These are phyloP conservation scores for Microcebus lehilahytsara DNA, from an alignment of 2,113 vertebrate species.

Conservation along the genomic window DNA sequence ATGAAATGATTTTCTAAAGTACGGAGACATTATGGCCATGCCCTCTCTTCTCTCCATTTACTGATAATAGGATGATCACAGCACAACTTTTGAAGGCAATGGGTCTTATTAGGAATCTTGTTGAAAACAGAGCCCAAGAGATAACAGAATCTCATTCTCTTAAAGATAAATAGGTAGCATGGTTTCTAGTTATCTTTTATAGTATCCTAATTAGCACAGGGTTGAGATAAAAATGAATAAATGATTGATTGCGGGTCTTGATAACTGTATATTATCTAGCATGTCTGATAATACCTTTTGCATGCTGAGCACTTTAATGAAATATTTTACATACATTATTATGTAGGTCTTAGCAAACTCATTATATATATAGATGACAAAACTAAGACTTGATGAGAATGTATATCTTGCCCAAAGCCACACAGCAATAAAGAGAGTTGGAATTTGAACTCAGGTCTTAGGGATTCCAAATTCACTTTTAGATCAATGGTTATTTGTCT, in stretches of 20 bases:
- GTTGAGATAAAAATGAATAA: constrained; percentile 24
- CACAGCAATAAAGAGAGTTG: background rate
- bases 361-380: background rate
- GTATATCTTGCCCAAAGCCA: background rate
- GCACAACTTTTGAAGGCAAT: background rate
- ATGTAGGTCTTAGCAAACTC: background rate
- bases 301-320: background rate
- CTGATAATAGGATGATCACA: background rate
- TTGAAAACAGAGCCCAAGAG: background rate
- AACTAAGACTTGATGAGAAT: background rate
- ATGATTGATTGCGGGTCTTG: background rate
- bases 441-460: constrained; percentile 22
- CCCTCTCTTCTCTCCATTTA: background rate
- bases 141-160: background rate
- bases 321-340: background rate
- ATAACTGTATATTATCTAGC: background rate
- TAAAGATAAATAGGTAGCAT: background rate
- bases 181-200: constrained; percentile 10
- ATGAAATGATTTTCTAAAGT: background rate
- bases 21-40: background rate
- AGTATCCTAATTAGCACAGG: background rate
- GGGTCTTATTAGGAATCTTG: background rate
- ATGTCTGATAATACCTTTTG: background rate
- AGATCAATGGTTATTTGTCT: background rate
- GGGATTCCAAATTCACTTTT: constrained; percentile 23